Base-by-base conservation (phyloP, 2,113 vertebrate species). In the Coreoperca whiteheadi region DNA sequence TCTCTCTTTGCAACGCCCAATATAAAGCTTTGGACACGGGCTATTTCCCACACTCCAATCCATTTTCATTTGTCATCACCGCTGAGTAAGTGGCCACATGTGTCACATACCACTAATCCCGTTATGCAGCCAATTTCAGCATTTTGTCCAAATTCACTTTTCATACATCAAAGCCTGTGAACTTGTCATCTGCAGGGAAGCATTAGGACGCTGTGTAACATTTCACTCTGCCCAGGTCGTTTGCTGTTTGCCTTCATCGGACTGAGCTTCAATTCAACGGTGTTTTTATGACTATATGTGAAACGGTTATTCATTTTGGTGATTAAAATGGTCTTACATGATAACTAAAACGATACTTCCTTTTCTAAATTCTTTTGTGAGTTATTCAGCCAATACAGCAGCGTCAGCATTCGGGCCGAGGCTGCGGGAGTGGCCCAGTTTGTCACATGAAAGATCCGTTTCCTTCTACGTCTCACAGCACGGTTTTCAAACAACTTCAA, bases 11-110 rank as follows among this genome's bases (percentile, higher is more conserved):
- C 77, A 81, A 70, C 81, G 79, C 75, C 69, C 83, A 72, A 66
- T 63, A 79, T 81, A 83, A 87, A 81, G 39, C 83, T 74, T 85
- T 81, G 84, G 89, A 91, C 89, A 87, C 84, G 84, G 84, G 65
- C 82, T 81, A 72, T 88, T 90, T 88, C 69, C 82, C 56, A 39
- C 77, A 69, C 56, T 77, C 34, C 66, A 68, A 83, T 78, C 66
- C 74, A 76, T 79, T 86, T 81, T 77, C 74, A 86, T 86, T 90
- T 89, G 85, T 91, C 88, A 84, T 84, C 75, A 43, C 74, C 72
- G 80, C 65, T 41, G 57, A 59, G 83, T 82, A 68, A 89, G 86
- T 86, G 88, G 86, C 53, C 85, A 81, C 89, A 77, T 68, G 80
- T 87, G 89, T 74, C 85, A 82, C 88, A 81, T 81, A 74, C 83